Evolutionary conservation across 1,140 invertebrate genomes (phyloP).

Genomic region (Drosophila sproati): DNA sequence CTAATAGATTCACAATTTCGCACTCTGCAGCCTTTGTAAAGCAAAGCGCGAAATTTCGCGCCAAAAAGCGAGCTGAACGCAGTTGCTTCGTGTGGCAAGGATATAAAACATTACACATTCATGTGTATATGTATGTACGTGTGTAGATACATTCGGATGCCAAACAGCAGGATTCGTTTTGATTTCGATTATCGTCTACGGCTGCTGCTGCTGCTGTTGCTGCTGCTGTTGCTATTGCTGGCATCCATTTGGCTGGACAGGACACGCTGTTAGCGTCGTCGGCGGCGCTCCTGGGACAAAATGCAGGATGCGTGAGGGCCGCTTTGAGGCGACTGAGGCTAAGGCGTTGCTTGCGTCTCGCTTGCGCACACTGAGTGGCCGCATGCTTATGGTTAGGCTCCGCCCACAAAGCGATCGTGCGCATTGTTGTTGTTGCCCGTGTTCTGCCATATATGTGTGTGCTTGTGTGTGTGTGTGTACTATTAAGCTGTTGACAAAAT

Average conservation of each 20-base stretch:
- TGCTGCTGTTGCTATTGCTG: neutral
- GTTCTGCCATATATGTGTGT: neutral
- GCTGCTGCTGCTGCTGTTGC: neutral
- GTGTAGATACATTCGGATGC: neutral
- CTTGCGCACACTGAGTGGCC: constrained; percentile 31
- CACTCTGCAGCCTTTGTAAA: neutral
- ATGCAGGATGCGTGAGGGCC: constrained; percentile 15
- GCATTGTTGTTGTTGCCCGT: constrained; percentile 45
- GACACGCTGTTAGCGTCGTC: constrained; percentile 13
- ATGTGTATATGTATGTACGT: neutral
- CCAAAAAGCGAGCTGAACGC: constrained; percentile 47
- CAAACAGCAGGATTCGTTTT: constrained; percentile 14
- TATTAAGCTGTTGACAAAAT: constrained; percentile 30
- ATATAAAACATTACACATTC: neutral
- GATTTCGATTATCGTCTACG: neutral
- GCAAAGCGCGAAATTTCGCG: constrained; percentile 56
- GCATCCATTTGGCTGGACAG: neutral
- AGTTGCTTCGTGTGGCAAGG: constrained; percentile 29
- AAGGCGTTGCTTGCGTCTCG: constrained; percentile 46
- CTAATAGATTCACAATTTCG: constrained; percentile 1
- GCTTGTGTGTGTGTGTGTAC: constrained; percentile 18
- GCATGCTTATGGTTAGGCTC: constrained; percentile 41
- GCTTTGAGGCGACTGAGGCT: constrained; percentile 14
- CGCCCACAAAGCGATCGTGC: constrained; percentile 76
- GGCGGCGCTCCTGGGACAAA: constrained; percentile 9